Evolutionary conservation across 2,888 invertebrate species (phyloP).

Genomic region (Leptopterna dolabrata): DNA sequence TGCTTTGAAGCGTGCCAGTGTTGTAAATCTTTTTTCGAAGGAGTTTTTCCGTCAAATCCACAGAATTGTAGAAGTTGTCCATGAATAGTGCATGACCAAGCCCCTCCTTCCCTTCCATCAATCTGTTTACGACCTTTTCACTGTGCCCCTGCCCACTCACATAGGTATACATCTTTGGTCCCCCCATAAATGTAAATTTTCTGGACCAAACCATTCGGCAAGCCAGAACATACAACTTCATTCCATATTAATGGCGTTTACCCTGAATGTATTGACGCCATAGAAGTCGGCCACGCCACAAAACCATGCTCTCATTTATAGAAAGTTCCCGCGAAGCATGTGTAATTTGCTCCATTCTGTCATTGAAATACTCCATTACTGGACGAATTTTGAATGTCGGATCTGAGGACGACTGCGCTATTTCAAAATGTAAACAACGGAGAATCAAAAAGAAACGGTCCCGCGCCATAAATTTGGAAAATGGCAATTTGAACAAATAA

Average conservation of each 20-base stretch:
- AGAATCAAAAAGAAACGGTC: background rate
- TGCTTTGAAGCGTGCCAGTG: background rate
- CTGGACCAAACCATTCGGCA: conserved; percentile 64
- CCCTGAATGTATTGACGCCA: conserved; percentile 65
- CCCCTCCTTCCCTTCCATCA: conserved; percentile 43
- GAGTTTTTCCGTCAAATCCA: background rate
- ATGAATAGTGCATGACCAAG: conserved; percentile 51
- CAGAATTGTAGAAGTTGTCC: conserved; percentile 44
- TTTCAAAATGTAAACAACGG: background rate
- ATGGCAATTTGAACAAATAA: background rate
- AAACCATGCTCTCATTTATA: conserved; percentile 65
- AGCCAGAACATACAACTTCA: conserved; percentile 65
- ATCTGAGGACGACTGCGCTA: background rate
- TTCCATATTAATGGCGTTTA: conserved; percentile 66
- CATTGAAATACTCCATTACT: conserved; percentile 66
- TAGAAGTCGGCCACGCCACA: conserved; percentile 65
- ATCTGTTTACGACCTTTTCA: background rate
- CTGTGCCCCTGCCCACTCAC: background rate
- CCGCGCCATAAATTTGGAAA: background rate
- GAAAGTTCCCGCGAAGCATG: conserved; percentile 64
- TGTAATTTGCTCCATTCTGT: conserved; percentile 64
- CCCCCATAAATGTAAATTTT: conserved; percentile 62
- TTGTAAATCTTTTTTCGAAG: background rate
- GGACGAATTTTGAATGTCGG: conserved; percentile 63
- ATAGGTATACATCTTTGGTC: conserved; percentile 36